These are phyloP conservation scores for Catharus bicknelli DNA, from an alignment of 2,113 vertebrate species.

Conservation along the genomic window DNA sequence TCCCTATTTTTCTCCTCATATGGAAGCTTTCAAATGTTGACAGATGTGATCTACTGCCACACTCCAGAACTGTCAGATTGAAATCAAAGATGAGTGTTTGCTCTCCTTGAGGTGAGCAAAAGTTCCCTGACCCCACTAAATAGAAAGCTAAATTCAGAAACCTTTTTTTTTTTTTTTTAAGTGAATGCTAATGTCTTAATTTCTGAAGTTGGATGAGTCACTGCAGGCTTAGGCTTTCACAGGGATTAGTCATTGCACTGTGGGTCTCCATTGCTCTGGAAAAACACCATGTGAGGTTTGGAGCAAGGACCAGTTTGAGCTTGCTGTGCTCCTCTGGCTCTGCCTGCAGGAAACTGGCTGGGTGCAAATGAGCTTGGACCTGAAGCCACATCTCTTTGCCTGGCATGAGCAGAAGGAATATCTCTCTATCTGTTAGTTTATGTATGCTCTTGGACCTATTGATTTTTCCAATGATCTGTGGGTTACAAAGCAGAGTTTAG, in stretches of 20 bases:
- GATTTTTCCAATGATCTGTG: neutral
- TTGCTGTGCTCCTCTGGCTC: rapidly evolving
- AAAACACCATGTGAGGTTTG: neutral
- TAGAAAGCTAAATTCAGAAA: neutral
- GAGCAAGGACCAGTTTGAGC: neutral
- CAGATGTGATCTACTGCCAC: neutral
- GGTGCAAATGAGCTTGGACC: neutral
- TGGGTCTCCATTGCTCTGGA: neutral
- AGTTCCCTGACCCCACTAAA: neutral
- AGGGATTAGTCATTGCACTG: neutral
- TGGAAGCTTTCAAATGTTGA: neutral
- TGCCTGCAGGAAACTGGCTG: neutral
- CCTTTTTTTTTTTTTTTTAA: neutral
- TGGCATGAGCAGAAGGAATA: neutral
- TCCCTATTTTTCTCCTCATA: neutral
- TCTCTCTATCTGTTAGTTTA: neutral
- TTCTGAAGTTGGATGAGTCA: conserved; percentile 3
- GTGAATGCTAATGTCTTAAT: neutral
- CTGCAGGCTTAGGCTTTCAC: neutral
- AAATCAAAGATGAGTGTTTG: neutral
- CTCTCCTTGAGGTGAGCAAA: neutral
- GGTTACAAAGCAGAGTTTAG: neutral
- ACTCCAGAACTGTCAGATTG: neutral
- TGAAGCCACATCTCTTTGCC: neutral
- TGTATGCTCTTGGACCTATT: rapidly evolving